Conservation (phyloP, 2,797 vertebrate genomes). For the Tiaroga cobitis region DNA sequence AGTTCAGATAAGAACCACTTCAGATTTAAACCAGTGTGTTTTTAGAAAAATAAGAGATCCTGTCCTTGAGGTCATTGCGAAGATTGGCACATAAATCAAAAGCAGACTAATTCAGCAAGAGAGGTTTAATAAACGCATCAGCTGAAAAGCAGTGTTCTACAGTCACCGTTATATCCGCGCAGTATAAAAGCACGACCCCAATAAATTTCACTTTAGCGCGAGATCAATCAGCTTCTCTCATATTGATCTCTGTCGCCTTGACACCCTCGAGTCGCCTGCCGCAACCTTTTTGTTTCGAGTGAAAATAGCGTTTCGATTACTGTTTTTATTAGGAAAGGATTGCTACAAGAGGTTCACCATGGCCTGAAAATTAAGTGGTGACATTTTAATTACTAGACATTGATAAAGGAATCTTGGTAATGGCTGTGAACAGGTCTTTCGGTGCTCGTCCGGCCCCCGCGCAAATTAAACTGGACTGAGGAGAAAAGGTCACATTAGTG, state of each 20-base stretch:
- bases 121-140: constrained; percentile 90
- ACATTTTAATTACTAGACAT: constrained; percentile 98
- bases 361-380: constrained; percentile 91
- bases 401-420: constrained; percentile 84
- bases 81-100: constrained; percentile 87
- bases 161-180: constrained; percentile 93
- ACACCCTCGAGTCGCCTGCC: constrained; percentile 77
- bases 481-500: constrained; percentile 72
- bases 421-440: constrained; percentile 73
- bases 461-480: constrained; percentile 77
- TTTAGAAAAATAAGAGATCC: constrained; percentile 68
- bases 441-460: constrained; percentile 70
- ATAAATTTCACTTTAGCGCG: constrained; percentile 95
- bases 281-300: constrained; percentile 75
- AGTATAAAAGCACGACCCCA: constrained; percentile 92
- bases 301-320: constrained; percentile 89
- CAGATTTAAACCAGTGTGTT: not conserved
- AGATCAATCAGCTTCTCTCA: constrained; percentile 87
- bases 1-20: not conserved
- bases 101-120: constrained; percentile 80
- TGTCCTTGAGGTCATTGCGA: constrained; percentile 72
- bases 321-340: constrained; percentile 87
- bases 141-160: constrained; percentile 90
- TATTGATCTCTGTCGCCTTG: constrained; percentile 83
- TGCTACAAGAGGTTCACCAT: constrained; percentile 82